Base-by-base conservation (phyloP, 2,888 invertebrate genomes). In the Oscheius myriophilus region DNA sequence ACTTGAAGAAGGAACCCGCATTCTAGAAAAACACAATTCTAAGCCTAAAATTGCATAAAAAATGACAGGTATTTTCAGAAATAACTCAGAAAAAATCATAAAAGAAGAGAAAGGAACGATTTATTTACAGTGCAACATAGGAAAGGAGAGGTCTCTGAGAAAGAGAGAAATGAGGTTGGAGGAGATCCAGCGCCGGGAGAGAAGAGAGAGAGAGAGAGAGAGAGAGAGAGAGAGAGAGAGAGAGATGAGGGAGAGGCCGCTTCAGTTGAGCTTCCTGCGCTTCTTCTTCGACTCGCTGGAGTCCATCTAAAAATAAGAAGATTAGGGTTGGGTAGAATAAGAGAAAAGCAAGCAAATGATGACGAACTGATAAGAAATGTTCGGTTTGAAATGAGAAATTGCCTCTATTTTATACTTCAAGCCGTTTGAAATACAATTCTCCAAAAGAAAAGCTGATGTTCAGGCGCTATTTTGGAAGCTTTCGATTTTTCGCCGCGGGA, bases 221-320 rank as follows among this genome's bases (percentile, higher is more conserved):
- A 14, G 18, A 6, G 1, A 23, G 16, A 12, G 11, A 33, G 11
- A 6, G 6, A n/a, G 42, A 6, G n/a, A 18, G 12, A 16, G 3
- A 14, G 45, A 14, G 18, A 6, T 7, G 1, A 23, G 16, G 18
- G 11, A 33, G 11, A 6, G 6, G 2, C 18, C 4, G 21, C 21
- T 21, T 49, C 26, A 62, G 39, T 52, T 49, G 49, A 49, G 51
- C 16, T 49, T 25, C 6, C 49, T 25, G 16, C 52, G 59, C 43
- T 53, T 67, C 58, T 57, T 66, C 21, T 46, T 66, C 16, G 45
- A 39, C 14, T 57, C 57, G 39, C 33, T 55, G n/a, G 66, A 66
- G n/a, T 51, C 51, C 66, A 66, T 53, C 66, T 66, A 18, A 55
- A 57, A 46, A 21, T 4, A 45, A 26, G 6, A 18, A 46, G 33